Conservation (phyloP, 2,888 invertebrate species). For the Metopia argyrocephala region DNA sequence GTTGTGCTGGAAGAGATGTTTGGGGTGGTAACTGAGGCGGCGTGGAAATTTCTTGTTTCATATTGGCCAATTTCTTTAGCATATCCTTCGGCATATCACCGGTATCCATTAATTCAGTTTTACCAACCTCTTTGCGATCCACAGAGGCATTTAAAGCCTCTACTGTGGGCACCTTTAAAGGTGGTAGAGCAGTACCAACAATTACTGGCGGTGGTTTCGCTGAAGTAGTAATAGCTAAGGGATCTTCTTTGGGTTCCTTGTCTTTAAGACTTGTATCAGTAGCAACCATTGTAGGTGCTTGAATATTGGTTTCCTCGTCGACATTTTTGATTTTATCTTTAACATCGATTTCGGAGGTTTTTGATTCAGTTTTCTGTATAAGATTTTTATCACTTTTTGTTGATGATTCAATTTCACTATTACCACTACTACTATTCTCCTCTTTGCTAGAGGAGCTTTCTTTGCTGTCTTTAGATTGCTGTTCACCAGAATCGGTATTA, state of each 20-base stretch:
- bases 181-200: slow-evolving; percentile 59
- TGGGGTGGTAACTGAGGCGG: slow-evolving; percentile 64
- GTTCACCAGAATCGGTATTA: slow-evolving; percentile 77
- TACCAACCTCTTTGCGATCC: slow-evolving; percentile 69
- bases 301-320: slow-evolving; percentile 77
- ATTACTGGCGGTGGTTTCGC: slow-evolving; percentile 37
- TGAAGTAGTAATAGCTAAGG: slow-evolving; percentile 53
- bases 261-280: slow-evolving; percentile 66
- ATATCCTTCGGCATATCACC: slow-evolving; percentile 73
- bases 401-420: slow-evolving; percentile 71
- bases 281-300: slow-evolving; percentile 71
- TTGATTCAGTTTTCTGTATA: slow-evolving; percentile 67
- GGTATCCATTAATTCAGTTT: slow-evolving; percentile 70
- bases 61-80: slow-evolving; percentile 77
- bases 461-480: slow-evolving; percentile 76
- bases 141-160: slow-evolving; percentile 74
- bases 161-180: slow-evolving; percentile 73
- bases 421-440: slow-evolving; percentile 69
- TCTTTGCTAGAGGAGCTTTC: slow-evolving; percentile 72
- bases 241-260: slow-evolving; percentile 63
- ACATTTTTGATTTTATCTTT: slow-evolving; percentile 75
- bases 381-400: slow-evolving; percentile 74
- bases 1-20: slow-evolving; percentile 61
- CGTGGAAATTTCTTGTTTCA: slow-evolving; percentile 76
- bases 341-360: slow-evolving; percentile 68